Evolutionary conservation across 2,888 invertebrate species (phyloP).

Genomic region (Papilio demoleus): DNA sequence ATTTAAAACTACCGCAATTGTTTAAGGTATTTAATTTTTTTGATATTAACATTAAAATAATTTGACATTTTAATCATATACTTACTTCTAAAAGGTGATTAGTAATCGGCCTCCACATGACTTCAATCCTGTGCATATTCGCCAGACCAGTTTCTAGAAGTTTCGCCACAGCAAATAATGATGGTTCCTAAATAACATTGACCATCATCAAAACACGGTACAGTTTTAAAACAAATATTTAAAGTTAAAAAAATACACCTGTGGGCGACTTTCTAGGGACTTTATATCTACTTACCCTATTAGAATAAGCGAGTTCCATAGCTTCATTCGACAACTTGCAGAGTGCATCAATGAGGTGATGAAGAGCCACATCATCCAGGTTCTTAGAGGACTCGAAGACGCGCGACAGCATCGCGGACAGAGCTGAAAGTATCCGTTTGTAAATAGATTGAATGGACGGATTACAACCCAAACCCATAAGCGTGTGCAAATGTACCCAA

Average conservation of each 20-base stretch:
- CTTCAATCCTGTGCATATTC: slow-evolving; percentile 96
- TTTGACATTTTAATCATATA: slow-evolving; percentile 11
- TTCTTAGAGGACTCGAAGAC: slow-evolving; percentile 97
- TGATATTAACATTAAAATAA: too few relatives aligned
- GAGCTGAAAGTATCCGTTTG: slow-evolving; percentile 65
- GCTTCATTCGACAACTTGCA: slow-evolving; percentile 98
- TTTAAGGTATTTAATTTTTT: too few relatives aligned
- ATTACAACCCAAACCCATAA: not conserved
- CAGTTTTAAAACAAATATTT: too few relatives aligned
- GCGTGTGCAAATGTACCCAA: not conserved
- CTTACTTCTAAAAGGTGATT: slow-evolving; percentile 96
- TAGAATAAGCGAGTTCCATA: slow-evolving; percentile 98
- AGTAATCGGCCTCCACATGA: slow-evolving; percentile 97
- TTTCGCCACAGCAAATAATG: slow-evolving; percentile 98
- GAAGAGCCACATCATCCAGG: slow-evolving; percentile 96
- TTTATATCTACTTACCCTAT: slow-evolving; percentile 85
- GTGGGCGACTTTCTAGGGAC: not conserved
- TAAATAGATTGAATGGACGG: not conserved
- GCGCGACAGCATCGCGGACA: slow-evolving; percentile 95
- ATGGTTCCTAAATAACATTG: slow-evolving; percentile 89
- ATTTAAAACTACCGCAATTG: too few relatives aligned
- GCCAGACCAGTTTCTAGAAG: slow-evolving; percentile 98
- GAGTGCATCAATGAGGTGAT: slow-evolving; percentile 97
- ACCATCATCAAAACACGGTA: not conserved
- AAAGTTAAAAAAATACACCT: too few relatives aligned